phyloP scores from a whole-genome alignment of 2,113 vertebrate genomes.

The Chunga burmeisteri region DNA sequence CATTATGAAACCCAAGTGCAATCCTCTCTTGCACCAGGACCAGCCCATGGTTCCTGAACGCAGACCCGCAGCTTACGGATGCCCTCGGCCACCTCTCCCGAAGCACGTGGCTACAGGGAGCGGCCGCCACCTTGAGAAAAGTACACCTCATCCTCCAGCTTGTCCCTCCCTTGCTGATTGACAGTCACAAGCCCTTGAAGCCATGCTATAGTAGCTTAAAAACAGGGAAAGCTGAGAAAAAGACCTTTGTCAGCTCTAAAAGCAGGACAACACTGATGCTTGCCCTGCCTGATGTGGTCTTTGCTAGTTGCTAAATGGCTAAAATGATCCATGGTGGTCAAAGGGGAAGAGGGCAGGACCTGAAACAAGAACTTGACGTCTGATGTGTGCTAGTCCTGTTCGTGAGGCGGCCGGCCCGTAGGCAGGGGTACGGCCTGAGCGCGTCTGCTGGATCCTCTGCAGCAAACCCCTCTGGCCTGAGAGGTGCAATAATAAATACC shows the following conservation, averaged over 20 bases:
- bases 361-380: not conserved
- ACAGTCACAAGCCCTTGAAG: not conserved
- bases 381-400: not conserved
- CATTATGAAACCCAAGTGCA: slow-evolving; percentile 9
- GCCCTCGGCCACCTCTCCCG: not conserved
- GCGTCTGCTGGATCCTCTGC: not conserved
- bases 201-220: not conserved
- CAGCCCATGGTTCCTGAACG: not conserved
- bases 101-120: not conserved
- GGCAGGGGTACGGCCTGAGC: not conserved
- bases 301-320: not conserved
- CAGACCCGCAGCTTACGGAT: not conserved
- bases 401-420: not conserved
- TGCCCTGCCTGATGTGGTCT: not conserved
- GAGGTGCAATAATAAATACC: slow-evolving; percentile 33
- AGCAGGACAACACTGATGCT: not conserved
- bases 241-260: not conserved
- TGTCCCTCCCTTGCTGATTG: not conserved
- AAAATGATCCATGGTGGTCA: not conserved
- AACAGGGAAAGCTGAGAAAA: slow-evolving; percentile 11
- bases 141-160: not conserved
- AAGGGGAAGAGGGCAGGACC: not conserved
- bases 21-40: not conserved
- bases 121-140: not conserved
- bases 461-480: slow-evolving; percentile 25